Evolutionary conservation across 1,140 invertebrate species (phyloP).

Genomic region (Brachionus angularis): DNA sequence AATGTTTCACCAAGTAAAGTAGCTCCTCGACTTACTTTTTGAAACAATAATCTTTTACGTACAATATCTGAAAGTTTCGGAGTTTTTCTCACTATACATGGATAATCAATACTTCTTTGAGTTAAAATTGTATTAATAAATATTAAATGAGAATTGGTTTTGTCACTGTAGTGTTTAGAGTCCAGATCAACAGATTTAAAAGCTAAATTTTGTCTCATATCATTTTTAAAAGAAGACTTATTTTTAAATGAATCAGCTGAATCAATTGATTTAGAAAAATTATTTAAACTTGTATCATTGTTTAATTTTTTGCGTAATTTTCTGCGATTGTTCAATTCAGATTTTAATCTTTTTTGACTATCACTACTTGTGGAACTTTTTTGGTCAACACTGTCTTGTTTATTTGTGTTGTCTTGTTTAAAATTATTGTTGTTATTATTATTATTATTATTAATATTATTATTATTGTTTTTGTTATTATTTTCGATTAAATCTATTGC

Average conservation of each 20-base stretch:
- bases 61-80: conserved; percentile 40
- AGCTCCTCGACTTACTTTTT: conserved; percentile 16
- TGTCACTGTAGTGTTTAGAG: conserved; percentile 5
- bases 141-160: conserved; percentile 5
- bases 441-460: too few species aligned
- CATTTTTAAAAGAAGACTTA: neutral
- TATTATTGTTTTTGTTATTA: too few species aligned
- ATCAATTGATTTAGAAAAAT: conserved; percentile 20
- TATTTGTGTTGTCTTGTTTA: too few species aligned
- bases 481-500: too few species aligned
- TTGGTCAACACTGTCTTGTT: too few species aligned
- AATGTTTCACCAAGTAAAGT: conserved; percentile 18
- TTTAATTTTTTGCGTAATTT: neutral
- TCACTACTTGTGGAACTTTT: too few species aligned
- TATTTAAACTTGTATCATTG: conserved; percentile 28
- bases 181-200: conserved; percentile 33
- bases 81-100: conserved; percentile 38
- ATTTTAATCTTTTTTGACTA: too few species aligned
- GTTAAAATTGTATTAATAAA: conserved; percentile 9
- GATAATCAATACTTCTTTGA: conserved; percentile 37
- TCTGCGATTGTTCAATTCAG: neutral
- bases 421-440: too few species aligned
- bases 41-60: conserved; percentile 32
- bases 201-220: neutral
- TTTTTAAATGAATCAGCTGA: conserved; percentile 36